Evolutionary conservation across 2,888 invertebrate species (phyloP), one percentile per base, ranked within the genome.

Genomic region (Lordiphosa andalusiaca): DNA sequence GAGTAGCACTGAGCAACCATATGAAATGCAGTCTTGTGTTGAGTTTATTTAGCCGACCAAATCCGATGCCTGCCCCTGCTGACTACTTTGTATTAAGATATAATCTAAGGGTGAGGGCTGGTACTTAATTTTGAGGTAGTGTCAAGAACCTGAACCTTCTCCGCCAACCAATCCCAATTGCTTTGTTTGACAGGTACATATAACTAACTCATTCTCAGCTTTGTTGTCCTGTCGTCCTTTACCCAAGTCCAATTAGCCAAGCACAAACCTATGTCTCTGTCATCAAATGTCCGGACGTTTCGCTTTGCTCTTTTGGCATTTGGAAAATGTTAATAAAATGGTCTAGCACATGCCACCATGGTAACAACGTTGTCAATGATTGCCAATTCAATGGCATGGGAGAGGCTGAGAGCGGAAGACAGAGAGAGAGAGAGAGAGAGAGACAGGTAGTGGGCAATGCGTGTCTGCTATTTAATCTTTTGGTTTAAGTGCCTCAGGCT

Each of bases 181-280:
- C 10, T 16, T 16, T 9, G 13, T 9, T 16, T 9, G 30, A 7
- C 30, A 30, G 30, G 10, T 19, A n/a, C 21, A 33, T 19, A 38
- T 16, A 23, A 23, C 13, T 44, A 13, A 33, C 35, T 19, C 12
- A 16, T 23, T 21, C 12, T 3, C 13, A 56, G 36, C 46, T 60
- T 47, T 39, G 35, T 48, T 39, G 25, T 30, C 44, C 44, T 0
- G 0, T 19, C 39, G 65, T 50, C 55, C 64, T 44, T 54, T 46
- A 16, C 40, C 62, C 46, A 37, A 55, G 53, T 59, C 72, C 83
- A 75, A 75, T 75, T 82, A 75, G 78, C 68, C 13, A 57, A 56
- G 62, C 54, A 55, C 49, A 53, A 67, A 33, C 55, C 56, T 53
- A 59, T 48, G 35, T 44, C 16, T 33, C 52, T 65, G 58, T 61